phyloP scores from a whole-genome alignment of 2,797 vertebrate species.

The Fundulus diaphanus region DNA sequence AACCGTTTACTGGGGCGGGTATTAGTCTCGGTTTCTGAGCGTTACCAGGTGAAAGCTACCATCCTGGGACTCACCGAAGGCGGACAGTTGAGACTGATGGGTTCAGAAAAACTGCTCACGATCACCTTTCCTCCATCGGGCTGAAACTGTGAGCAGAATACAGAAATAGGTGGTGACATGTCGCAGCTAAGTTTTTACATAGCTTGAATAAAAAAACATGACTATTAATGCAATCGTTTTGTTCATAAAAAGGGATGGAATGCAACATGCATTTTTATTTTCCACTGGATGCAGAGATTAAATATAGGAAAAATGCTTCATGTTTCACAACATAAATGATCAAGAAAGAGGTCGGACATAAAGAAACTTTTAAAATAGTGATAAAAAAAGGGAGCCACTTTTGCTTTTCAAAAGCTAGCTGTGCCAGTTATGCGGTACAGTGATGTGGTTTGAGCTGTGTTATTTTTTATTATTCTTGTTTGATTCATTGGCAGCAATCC shows the following conservation, averaged over 20 bases:
- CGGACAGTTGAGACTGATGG: constrained; percentile 82
- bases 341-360: neutral
- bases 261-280: neutral
- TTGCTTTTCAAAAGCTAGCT: neutral
- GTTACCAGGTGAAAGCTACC: neutral
- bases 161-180: neutral
- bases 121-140: constrained; percentile 78
- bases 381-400: neutral
- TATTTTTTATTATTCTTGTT: too few species aligned
- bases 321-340: neutral
- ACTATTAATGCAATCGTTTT: neutral
- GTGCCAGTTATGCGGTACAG: neutral
- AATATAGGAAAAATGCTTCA: neutral
- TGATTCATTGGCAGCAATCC: too few species aligned
- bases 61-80: constrained; percentile 65
- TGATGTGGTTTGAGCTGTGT: neutral
- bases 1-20: neutral
- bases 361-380: neutral
- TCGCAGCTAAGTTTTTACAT: neutral
- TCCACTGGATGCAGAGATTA: neutral
- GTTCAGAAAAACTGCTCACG: constrained; percentile 80
- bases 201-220: neutral
- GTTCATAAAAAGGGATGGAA: too few species aligned
- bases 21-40: neutral
- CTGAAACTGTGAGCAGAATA: constrained; percentile 77